Base-by-base conservation (phyloP, 2,888 invertebrate species). In the Drosophila buzzatii region DNA sequence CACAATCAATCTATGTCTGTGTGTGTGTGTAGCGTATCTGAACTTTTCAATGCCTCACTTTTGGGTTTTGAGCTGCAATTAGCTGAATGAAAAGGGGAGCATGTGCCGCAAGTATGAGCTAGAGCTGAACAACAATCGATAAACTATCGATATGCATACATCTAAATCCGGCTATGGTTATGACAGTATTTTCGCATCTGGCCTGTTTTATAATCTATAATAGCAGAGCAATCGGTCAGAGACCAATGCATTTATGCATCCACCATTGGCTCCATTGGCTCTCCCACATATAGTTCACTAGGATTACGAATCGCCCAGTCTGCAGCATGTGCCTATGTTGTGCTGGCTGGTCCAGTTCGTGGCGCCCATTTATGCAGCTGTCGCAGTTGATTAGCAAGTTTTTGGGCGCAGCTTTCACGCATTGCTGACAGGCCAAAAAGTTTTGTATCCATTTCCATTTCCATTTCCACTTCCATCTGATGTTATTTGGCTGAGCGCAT, bases 331-430 rank as follows among this genome's bases (percentile, higher is more conserved):
- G 23, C 5, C 16, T 23, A 14, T 23, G 7, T 8, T 16, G 3
- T 12, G 4, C 1, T 31, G 53, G 20, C 7, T 16, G n/a, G 31
- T 33, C 10, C 41, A 18, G 44, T 6, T 3, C 35, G 10, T 9
- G 42, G 14, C 27, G 8, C 27, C 64, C 59, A 63, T 62, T 65
- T 63, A 59, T 53, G 70, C 53, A 78, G 66, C 77, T 85, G 85
- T 87, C 85, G 60, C 27, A 47, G 56, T 52, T 77, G 69, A 85
- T 85, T 85, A 85, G 56, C 63, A 85, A 87, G 69, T 85, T 81
- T 70, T 18, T 31, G 60, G 61, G 65, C 56, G 59, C 56, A 44
- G 59, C 51, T 49, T 49, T 57, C 44, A 42, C 45, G 47, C 42
- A 49, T 56, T n/a, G 53, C 55, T 41, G 41, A 70, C 69, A 67